Base-by-base conservation (phyloP, 1,140 invertebrate species). In the Bombus difficillimus region DNA sequence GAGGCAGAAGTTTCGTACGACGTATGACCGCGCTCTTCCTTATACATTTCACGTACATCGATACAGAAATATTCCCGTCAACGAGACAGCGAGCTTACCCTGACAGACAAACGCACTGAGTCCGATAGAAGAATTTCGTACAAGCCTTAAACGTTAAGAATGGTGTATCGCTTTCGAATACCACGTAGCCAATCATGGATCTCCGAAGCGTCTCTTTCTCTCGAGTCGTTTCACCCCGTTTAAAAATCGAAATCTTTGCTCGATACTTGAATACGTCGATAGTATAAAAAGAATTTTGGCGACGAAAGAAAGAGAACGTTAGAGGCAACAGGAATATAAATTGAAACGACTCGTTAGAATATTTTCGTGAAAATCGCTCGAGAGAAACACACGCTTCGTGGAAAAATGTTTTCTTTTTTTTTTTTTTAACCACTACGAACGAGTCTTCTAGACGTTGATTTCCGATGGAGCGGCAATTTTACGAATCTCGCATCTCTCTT, bases 161-260 rank as follows among this genome's bases (percentile, higher is more conserved):
- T 84, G 92, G 88, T 90, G 90, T 94, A 94, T 94, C 93, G 93
- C 93, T 94, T 93, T 92, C 90, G 92, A 94, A 94, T 94, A 94
- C 91, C 92, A 94, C 93, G 92, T 94, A 94, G 92, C 91, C 92
- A 92, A 94, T 94, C 89, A 91, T 88, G 87, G 87, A 89, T 89
- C 85, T 25, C 81, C 39, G 86, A 84, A 86, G 77, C 79, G 71
- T 82, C 28, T 28, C 3, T 28, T 57, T 41, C 66, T 64, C 37
- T 39, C 85, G 39, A 85, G 87, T 68, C 47, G 82, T 18, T 22
- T 59, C 39, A 25, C 2, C 5, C 6, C 3, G 15, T n/a, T 15
- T 5, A 18, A n/a, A 72, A 8, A 37, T 41, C 2, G 6, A 3
- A 22, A 34, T 22, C 32, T 0, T 10, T 18, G 3, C 15, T 18